A percentile compares a stretch with the other conserved stretches of the same genome.
Evolutionary conservation across 2,797 vertebrate species (phyloP).

Genomic region (Numenius phaeopus): DNA sequence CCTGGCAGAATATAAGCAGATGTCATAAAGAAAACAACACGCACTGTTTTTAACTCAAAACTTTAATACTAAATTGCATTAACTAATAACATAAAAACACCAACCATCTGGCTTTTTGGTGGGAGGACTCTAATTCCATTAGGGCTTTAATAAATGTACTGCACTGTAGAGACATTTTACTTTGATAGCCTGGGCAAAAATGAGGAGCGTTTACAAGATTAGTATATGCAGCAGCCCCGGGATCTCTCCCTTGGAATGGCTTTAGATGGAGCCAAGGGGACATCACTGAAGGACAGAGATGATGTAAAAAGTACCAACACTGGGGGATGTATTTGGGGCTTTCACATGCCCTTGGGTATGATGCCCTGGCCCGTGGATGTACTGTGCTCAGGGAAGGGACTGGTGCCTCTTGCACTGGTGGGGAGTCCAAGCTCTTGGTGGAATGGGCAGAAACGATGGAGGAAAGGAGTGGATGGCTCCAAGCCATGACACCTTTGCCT

Average conservation of each 20-base stretch:
- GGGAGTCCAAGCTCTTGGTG: neutral
- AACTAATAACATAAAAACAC: constrained; percentile 58
- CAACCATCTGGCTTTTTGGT: constrained; percentile 71
- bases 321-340: neutral
- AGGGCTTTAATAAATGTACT: constrained; percentile 76
- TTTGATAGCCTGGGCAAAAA: constrained; percentile 72
- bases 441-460: neutral
- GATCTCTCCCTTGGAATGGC: constrained; percentile 18
- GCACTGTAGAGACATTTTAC: constrained; percentile 61
- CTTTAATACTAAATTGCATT: constrained; percentile 43
- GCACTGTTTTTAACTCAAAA: constrained; percentile 36
- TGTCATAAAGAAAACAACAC: constrained; percentile 23
- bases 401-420: neutral
- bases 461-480: neutral
- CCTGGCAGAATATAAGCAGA: neutral
- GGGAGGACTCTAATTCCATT: constrained; percentile 80
- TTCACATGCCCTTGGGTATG: neutral
- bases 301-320: neutral
- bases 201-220: constrained; percentile 69
- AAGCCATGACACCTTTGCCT: neutral
- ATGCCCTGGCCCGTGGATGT: neutral
- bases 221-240: neutral
- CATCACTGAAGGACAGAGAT: constrained; percentile 54
- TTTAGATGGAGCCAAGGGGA: constrained; percentile 46
- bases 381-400: neutral